Evolutionary conservation across 1,140 invertebrate genomes (phyloP), one percentile per base, ranked within the genome.

Genomic region (Habropoda laboriosa): DNA sequence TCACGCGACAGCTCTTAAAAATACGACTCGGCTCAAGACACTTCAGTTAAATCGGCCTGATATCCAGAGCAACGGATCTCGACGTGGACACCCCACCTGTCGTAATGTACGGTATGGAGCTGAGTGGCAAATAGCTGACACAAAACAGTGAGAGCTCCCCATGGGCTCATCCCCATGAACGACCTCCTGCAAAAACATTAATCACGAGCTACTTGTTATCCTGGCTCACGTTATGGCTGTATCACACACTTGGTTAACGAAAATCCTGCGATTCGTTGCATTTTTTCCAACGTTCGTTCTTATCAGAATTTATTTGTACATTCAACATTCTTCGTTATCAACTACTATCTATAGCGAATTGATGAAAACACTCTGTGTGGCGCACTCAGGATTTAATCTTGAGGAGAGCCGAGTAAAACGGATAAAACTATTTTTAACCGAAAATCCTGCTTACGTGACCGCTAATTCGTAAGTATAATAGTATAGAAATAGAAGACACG

Each of bases 191-290:
- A 89, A 90, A 90, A 90, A 89, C 89, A 90, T 90, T 90, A 89
- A 90, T 90, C 89, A 90, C 88, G 77, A 88, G 84, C 83, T 86
- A 85, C 84, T 88, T 89, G 89, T 87, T 89, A 89, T 87, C 80
- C 71, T 60, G 77, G 79, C 81, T 84, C 83, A 82, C 77, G 85
- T 87, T 86, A 86, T 82, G 85, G 85, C 86, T 83, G 87, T 89
- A 88, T 88, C 86, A 86, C 87, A 78, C 85, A 82, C 83, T 80
- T 86, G 85, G 81, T 87, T 81, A 82, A 71, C 85, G 76, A 86
- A 70, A 81, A 77, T 81, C 35, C 45, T 45, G 38, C 27, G 40
- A 66, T 77, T 81, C 66, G 42, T 71, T 66, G 42, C 58, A 53
- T 51, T 45, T 27, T 38, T 75, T 30, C 51, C 16, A 49, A 21